Percentiles rank a stretch among this genome's conserved stretches.
Conservation (phyloP, 2,797 vertebrate genomes). For the Chaetophractus vellerosus region DNA sequence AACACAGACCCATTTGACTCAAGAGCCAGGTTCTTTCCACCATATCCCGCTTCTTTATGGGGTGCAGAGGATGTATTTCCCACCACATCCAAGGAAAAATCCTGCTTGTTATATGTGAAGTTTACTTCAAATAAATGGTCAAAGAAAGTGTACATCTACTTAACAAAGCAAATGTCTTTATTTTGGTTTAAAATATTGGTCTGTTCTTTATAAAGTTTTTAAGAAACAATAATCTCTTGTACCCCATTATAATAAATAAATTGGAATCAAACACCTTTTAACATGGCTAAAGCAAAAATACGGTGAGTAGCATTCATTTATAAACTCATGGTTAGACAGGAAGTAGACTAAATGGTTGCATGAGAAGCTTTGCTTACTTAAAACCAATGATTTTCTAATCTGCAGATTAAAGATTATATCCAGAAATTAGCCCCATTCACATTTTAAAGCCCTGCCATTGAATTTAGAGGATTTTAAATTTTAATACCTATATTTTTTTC, state of each 20-base stretch:
- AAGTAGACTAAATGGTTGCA: neutral
- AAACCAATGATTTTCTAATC: slow-evolving; percentile 29
- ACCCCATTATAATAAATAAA: neutral
- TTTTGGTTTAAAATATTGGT: neutral
- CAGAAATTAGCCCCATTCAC: neutral
- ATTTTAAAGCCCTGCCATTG: neutral
- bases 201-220: neutral
- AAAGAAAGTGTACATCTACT: neutral
- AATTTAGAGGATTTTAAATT: slow-evolving; percentile 55
- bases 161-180: slow-evolving; percentile 40
- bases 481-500: neutral
- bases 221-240: neutral
- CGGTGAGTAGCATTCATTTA: neutral
- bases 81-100: neutral
- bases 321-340: neutral
- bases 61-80: neutral
- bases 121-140: neutral
- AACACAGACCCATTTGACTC: neutral
- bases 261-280: neutral
- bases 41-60: neutral
- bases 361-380: slow-evolving; percentile 8
- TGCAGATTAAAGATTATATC: slow-evolving; percentile 27
- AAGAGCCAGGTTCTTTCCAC: neutral
- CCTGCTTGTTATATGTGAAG: neutral
- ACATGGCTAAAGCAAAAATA: slow-evolving; percentile 33